phyloP scores from a whole-genome alignment of 2,113 vertebrate species.

The Tympanuchus pallidicinctus region DNA sequence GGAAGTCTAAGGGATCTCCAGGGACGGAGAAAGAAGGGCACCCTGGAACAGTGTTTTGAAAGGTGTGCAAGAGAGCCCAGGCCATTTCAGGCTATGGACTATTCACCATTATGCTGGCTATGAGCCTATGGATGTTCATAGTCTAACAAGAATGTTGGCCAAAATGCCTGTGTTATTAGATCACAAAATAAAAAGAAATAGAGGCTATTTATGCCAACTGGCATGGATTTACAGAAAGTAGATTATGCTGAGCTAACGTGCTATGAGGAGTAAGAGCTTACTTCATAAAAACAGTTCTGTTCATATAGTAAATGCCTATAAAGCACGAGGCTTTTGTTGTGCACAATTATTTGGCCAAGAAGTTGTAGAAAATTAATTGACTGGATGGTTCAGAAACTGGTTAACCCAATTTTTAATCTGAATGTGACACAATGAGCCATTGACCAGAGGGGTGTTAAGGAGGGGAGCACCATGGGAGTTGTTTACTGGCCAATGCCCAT shows the following conservation, averaged over 20 bases:
- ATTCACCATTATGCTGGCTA: background rate
- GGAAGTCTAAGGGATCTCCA: background rate
- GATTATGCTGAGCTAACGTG: background rate
- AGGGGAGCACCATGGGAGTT: background rate
- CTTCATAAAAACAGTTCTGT: background rate
- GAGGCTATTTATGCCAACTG: background rate
- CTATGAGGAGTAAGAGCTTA: background rate
- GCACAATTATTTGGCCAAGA: background rate
- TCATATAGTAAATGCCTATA: background rate
- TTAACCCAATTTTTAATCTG: background rate
- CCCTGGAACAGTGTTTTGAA: background rate
- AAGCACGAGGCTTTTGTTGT: background rate
- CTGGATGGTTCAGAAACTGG: background rate
- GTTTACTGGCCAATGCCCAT: background rate
- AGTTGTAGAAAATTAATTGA: background rate
- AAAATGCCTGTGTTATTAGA: background rate
- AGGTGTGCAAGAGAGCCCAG: accelerated
- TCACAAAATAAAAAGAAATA: background rate
- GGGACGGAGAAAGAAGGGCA: background rate
- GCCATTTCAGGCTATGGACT: background rate
- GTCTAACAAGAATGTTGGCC: background rate
- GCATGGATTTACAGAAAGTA: background rate
- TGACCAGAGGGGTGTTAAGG: background rate
- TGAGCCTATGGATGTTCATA: background rate
- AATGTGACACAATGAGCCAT: background rate